Evolutionary conservation across 2,113 vertebrate species (phyloP), one percentile per base, ranked within the genome.

Genomic region (Sapayoa aenigma): DNA sequence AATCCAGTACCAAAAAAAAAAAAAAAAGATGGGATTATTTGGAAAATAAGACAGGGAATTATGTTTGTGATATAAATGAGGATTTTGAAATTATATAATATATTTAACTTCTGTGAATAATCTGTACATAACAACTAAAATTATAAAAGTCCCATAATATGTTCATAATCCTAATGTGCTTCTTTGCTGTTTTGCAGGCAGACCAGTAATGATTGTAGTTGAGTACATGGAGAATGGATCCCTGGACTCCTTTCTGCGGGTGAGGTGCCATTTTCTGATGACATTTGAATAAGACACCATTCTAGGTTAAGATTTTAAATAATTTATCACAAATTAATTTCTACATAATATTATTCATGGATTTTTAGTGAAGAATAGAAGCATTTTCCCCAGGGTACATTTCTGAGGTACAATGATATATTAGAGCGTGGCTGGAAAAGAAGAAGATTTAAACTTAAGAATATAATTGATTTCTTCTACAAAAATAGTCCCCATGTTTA

Each of bases 161-260:
- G 35, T 79, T 69, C 85, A 21, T 96, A 95, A 97, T 90, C 27
- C 87, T 94, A 53, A 87, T 95, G 68, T 90, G 49, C 97, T 94
- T 87, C 90, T 97, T 97, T 95, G 96, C 94, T 98, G 75, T 98
- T 97, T 97, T 98, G 74, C 98, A 99, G 99, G 99, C 97, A 98
- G 99, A 95, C 99, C 99, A 71, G 99, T 99, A 91, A 99, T 99
- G 99, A 99, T 99, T 71, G 99, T 99, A 93, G 99, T 99, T 96
- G 99, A 99, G 97, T 99, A 99, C 82, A 99, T 99, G 99, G 99
- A 99, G 96, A 99, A 99, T 85, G 99, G 99, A 97, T 99, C 99
- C 39, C 97, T 99, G 69, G 99, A 99, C 97, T 99, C 99, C 28
- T 99, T 99, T 95, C 97, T 99, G 91, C 98, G 99, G 98, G 99